Percentiles rank a stretch among this genome's conserved stretches.
phyloP scores from a whole-genome alignment of 2,888 invertebrate genomes.

The Drosophila limbata region DNA sequence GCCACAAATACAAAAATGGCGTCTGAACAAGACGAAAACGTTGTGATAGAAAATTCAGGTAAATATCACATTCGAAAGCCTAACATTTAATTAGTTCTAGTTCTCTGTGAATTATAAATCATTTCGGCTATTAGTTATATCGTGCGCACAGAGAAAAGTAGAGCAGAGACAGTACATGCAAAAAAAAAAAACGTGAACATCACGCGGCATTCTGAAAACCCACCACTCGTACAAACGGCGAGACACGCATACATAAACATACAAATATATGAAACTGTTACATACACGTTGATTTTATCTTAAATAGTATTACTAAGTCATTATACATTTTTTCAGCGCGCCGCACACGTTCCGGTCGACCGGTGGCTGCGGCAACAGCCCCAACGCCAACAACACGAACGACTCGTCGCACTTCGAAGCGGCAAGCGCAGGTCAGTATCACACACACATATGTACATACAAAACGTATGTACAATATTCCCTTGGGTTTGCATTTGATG shows the following conservation, averaged over 20 bases:
- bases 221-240: conserved; percentile 34
- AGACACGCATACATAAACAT: conserved; percentile 11
- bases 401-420: conserved; percentile 80
- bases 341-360: conserved; percentile 87
- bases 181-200: conserved; percentile 43
- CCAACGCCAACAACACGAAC: conserved; percentile 70
- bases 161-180: not conserved
- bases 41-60: conserved; percentile 83
- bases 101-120: conserved; percentile 10
- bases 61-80: conserved; percentile 34
- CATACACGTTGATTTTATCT: conserved; percentile 21
- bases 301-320: conserved; percentile 9
- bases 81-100: conserved; percentile 2
- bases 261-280: conserved; percentile 6
- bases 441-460: not conserved
- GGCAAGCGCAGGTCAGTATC: conserved; percentile 80
- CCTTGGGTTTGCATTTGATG: conserved; percentile 73
- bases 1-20: conserved; percentile 83
- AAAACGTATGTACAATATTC: not conserved
- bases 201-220: conserved; percentile 63
- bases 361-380: conserved; percentile 77
- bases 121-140: not conserved
- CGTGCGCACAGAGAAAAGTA: not conserved
- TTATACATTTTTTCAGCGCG: conserved; percentile 84
- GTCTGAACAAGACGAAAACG: conserved; percentile 84